Percentiles rank a stretch among this genome's conserved stretches.
Conservation (phyloP, 1,140 invertebrate genomes). For the Trichonephila clavata region DNA sequence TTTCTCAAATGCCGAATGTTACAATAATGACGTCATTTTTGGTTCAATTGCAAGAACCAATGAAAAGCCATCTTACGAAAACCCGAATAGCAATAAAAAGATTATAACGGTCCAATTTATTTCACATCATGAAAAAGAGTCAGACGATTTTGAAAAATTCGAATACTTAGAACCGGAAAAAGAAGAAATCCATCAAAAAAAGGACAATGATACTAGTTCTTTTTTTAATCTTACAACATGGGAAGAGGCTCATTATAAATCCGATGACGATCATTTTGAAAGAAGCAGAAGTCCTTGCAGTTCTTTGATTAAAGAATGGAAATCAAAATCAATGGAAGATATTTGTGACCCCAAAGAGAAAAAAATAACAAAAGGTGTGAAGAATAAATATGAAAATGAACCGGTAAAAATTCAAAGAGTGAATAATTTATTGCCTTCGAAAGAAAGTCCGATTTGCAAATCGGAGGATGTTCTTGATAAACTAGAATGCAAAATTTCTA, state of each 20-base stretch:
- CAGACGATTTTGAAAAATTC: background rate
- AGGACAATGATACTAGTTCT: background rate
- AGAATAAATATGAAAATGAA: background rate
- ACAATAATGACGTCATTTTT: constrained; percentile 65
- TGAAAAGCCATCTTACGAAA: background rate
- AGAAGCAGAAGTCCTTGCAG: background rate
- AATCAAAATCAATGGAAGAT: constrained; percentile 66
- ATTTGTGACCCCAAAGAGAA: constrained; percentile 26
- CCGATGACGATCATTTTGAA: background rate
- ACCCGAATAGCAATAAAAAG: background rate
- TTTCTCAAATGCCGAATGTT: constrained; percentile 25
- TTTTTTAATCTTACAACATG: constrained; percentile 69
- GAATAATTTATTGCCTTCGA: background rate
- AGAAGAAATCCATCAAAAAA: background rate
- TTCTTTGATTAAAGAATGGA: background rate
- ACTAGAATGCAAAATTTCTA: background rate
- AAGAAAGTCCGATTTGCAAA: constrained; percentile 16
- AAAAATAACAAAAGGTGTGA: background rate
- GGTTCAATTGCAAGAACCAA: background rate
- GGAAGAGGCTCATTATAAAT: constrained; percentile 65
- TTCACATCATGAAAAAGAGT: background rate
- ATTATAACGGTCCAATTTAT: constrained; percentile 60
- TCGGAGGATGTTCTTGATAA: constrained; percentile 47
- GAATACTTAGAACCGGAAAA: background rate
- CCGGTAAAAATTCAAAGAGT: background rate